Evolutionary conservation across 2,888 invertebrate species (phyloP).

Genomic region (Miltochrista miniata): DNA sequence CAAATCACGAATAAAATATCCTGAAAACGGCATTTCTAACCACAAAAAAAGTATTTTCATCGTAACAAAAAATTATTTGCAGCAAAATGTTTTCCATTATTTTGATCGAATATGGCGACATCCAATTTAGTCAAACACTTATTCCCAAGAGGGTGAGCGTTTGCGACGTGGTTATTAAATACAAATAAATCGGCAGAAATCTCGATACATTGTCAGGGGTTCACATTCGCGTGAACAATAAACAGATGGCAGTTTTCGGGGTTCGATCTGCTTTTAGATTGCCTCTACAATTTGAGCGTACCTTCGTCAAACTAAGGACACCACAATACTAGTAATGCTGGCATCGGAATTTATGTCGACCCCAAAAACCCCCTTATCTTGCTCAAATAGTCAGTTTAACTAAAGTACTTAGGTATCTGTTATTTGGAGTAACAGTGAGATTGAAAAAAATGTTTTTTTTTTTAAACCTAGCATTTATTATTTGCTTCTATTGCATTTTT

Average conservation of each 20-base stretch:
- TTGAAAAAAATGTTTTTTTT: too few species aligned
- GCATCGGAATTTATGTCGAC: constrained; percentile 74
- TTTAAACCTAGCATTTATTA: background rate
- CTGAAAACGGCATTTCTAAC: too few species aligned
- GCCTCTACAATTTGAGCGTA: constrained; percentile 65
- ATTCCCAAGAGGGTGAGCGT: constrained; percentile 12
- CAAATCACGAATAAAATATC: too few species aligned
- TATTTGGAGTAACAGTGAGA: constrained; percentile 56
- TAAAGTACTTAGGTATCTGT: constrained; percentile 71
- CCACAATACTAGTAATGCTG: constrained; percentile 61
- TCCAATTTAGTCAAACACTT: constrained; percentile 20
- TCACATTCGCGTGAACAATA: constrained; percentile 54
- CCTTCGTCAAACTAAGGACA: constrained; percentile 76
- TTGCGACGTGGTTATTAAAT: constrained; percentile 34
- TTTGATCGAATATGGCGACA: constrained; percentile 11
- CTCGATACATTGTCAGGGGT: constrained; percentile 38
- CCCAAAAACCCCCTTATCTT: constrained; percentile 60
- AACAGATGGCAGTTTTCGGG: constrained; percentile 51
- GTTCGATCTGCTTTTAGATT: constrained; percentile 64
- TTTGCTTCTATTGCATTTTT: too few species aligned
- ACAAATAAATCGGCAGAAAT: constrained; percentile 41
- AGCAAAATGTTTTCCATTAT: background rate
- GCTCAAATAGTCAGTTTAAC: constrained; percentile 66
- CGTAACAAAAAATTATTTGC: background rate
- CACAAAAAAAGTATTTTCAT: too few species aligned